These are phyloP conservation scores for Cremastinae sp. DNA, from an alignment of 2,888 invertebrate genomes.

Conservation along the genomic window DNA sequence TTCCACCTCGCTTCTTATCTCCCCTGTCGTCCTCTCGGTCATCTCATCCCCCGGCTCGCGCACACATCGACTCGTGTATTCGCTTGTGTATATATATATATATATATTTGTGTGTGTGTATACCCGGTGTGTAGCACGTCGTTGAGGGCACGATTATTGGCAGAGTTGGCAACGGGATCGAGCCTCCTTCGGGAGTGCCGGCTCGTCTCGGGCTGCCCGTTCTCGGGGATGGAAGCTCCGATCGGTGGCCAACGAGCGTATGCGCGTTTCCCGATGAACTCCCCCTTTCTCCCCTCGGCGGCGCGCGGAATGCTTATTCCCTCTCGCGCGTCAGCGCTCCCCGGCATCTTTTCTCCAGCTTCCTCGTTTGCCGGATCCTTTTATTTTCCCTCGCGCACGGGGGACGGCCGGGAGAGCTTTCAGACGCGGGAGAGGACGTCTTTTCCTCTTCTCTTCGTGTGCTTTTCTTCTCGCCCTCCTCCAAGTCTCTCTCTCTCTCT, in stretches of 20 bases:
- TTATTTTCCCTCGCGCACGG: conserved; percentile 54
- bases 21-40: too few species aligned
- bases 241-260: conserved; percentile 28
- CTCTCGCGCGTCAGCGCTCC: conserved; percentile 48
- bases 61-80: conserved; percentile 10
- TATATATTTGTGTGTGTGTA: background rate
- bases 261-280: background rate
- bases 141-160: conserved; percentile 22
- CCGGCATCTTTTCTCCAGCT: conserved; percentile 34
- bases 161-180: conserved; percentile 7
- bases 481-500: too few species aligned
- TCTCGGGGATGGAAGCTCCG: background rate
- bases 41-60: background rate
- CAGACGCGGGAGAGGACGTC: background rate
- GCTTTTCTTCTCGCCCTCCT: conserved; percentile 38
- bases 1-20: conserved; percentile 52
- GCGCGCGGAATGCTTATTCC: conserved; percentile 25
- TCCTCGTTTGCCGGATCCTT: conserved; percentile 41
- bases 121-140: background rate
- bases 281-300: too few species aligned
- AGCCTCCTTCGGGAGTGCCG: conserved; percentile 10
- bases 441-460: conserved; percentile 20
- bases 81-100: background rate
- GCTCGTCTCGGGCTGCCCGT: conserved; percentile 9
- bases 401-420: conserved; percentile 5